Evolutionary conservation across 2,888 invertebrate genomes (phyloP), one percentile per base, ranked within the genome.

Genomic region (Chouioia cunea): DNA sequence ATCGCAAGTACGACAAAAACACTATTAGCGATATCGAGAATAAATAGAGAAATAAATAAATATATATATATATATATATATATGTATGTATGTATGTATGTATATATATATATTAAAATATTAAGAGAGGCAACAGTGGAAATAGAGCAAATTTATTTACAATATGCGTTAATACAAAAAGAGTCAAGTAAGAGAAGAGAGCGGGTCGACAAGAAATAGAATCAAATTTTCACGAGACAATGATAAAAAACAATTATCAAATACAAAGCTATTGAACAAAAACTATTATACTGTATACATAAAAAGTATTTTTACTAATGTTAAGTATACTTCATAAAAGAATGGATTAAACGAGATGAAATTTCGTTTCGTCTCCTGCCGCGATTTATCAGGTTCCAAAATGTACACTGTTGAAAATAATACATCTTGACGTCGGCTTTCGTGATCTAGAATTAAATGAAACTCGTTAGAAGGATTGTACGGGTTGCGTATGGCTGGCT

Each of bases 301-400:
- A 66, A 65, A 67, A 65, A 68, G 64, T 72, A 72, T 72, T 72
- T 72, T 72, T 72, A 72, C 71, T 72, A 72, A 72, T 56, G 64
- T 68, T 68, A 72, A 72, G 67, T 64, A 68, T 64, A 59, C 52
- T 27, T 14, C 54, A 60, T 23, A 14, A 47, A 60, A 52, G 52
- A 66, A 56, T 66, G 62, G 60, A 56, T 47, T 50, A 57, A 48
- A 59, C 57, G 71, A 59, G 48, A 54, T 56, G 60, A 68, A 47
- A 43, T 59, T 72, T 60, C 64, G 58, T 72, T 72, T 64, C 64
- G 27, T 57, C 57, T 63, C 54, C 64, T 54, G 57, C 60, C 65
- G 59, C 64, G 60, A 68, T 59, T 68, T 63, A 64, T 64, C 64
- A 72, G 68, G 68, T 65, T 68, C 68, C 59, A 67, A 68, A 65